Evolutionary conservation across 1,140 invertebrate genomes (phyloP).

Genomic region (Brachystomella parvula): DNA sequence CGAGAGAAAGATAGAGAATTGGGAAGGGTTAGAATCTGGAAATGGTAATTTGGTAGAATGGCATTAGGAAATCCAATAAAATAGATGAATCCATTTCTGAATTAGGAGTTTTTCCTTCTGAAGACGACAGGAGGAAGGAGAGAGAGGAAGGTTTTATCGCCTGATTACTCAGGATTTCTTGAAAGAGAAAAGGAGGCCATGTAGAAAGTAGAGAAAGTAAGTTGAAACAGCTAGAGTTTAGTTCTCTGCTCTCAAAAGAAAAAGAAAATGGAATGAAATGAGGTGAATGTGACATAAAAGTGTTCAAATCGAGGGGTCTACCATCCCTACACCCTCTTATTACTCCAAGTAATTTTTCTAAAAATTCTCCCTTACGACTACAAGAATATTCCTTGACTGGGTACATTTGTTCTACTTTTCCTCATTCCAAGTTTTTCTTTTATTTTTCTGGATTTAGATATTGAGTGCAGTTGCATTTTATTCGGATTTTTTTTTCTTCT

Average conservation of each 20-base stretch:
- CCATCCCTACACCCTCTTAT: no score
- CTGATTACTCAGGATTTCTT: conserved; percentile 4
- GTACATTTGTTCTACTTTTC: no score
- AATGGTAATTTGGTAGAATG: not conserved
- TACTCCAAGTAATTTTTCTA: no score
- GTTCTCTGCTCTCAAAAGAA: no score
- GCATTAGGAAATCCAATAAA: conserved; percentile 9
- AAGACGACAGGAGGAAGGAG: not conserved
- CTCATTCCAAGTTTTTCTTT: no score
- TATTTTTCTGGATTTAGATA: not conserved
- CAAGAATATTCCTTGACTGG: no score
- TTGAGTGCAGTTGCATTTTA: not conserved
- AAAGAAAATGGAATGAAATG: conserved; percentile 10
- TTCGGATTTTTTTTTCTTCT: no score
- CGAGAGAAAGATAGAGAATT: no score
- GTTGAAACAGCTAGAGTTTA: not conserved
- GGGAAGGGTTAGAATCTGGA: no score
- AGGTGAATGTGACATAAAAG: not conserved
- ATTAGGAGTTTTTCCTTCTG: not conserved
- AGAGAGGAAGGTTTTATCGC: not conserved
- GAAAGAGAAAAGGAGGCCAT: not conserved
- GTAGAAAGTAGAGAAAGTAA: not conserved
- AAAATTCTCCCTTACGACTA: no score
- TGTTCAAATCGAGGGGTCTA: not conserved
- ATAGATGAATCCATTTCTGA: conserved; percentile 7